These are phyloP conservation scores for Pyrochroa serraticornis DNA, from an alignment of 2,888 invertebrate species.

Conservation along the genomic window DNA sequence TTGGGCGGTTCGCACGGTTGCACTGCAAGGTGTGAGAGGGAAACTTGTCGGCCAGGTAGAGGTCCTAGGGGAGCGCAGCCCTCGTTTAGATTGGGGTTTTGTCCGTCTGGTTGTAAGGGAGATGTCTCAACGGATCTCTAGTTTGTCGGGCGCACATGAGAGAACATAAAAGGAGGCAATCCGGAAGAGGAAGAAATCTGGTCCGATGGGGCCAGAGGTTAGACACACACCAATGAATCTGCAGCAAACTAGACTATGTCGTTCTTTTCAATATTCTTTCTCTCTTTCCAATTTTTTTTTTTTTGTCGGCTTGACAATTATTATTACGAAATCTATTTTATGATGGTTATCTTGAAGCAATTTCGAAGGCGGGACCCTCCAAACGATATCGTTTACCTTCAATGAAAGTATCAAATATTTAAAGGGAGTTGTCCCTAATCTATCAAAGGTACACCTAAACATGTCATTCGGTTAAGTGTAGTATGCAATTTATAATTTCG, in stretches of 20 bases:
- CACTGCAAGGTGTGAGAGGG: constrained; percentile 21
- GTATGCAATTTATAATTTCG: too few species aligned
- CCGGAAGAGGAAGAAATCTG: constrained; percentile 48
- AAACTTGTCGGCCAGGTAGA: constrained; percentile 21
- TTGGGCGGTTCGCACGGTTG: constrained; percentile 24
- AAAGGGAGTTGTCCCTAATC: too few species aligned
- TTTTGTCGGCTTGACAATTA: too few species aligned
- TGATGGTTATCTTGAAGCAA: too few species aligned
- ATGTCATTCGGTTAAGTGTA: too few species aligned
- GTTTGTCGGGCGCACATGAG: constrained; percentile 4
- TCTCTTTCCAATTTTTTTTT: too few species aligned
- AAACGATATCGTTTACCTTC: too few species aligned
- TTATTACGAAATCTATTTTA: too few species aligned
- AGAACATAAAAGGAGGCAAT: constrained; percentile 33
- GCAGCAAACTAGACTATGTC: not conserved
- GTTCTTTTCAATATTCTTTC: not conserved
- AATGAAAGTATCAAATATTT: too few species aligned
- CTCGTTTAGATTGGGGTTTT: constrained; percentile 23
- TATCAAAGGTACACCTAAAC: too few species aligned
- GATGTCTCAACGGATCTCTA: constrained; percentile 33
- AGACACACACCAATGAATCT: constrained; percentile 44
- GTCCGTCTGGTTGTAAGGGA: not conserved
- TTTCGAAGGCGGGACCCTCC: too few species aligned
- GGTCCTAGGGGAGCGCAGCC: constrained; percentile 7
- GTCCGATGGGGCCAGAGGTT: constrained; percentile 42